Percentiles rank a stretch among this genome's conserved stretches.
These are phyloP conservation scores for Caenorhabditis sp. DNA, from an alignment of 2,888 invertebrate genomes.

Conservation along the genomic window DNA sequence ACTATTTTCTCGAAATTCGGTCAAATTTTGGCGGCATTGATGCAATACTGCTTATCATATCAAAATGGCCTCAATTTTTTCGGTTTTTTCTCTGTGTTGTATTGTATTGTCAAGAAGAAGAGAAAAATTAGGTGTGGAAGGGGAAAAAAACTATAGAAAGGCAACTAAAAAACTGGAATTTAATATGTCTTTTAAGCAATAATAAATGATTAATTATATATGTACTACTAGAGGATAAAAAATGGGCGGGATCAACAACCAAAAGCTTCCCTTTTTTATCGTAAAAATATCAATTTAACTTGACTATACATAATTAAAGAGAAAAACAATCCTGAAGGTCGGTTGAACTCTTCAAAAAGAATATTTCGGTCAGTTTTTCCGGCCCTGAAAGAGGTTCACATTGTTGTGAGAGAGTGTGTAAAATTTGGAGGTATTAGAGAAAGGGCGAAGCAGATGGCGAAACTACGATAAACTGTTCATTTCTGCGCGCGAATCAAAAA, in stretches of 20 bases:
- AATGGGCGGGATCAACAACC: not conserved
- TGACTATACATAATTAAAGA: too few species aligned
- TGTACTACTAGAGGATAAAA: not conserved
- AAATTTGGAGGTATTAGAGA: not conserved
- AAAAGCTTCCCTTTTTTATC: not conserved
- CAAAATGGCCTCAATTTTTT: conserved; percentile 29
- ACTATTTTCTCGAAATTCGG: not conserved
- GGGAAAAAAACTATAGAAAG: not conserved
- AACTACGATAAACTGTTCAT: conserved; percentile 19
- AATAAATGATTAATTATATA: not conserved
- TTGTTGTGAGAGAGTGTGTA: not conserved
- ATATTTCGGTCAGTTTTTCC: not conserved
- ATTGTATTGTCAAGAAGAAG: not conserved
- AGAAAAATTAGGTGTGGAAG: not conserved
- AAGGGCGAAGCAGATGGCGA: conserved; percentile 23
- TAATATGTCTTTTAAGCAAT: not conserved
- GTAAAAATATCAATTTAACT: not conserved
- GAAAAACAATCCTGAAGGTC: too few species aligned
- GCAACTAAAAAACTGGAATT: not conserved
- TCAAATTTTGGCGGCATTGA: not conserved
- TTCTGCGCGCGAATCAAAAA: too few species aligned
- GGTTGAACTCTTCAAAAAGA: not conserved
- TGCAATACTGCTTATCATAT: conserved; percentile 29
- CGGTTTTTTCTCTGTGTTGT: too few species aligned
- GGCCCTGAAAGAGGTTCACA: not conserved